Conservation (phyloP, 2,797 vertebrate species). For the Sebastes cheni region DNA sequence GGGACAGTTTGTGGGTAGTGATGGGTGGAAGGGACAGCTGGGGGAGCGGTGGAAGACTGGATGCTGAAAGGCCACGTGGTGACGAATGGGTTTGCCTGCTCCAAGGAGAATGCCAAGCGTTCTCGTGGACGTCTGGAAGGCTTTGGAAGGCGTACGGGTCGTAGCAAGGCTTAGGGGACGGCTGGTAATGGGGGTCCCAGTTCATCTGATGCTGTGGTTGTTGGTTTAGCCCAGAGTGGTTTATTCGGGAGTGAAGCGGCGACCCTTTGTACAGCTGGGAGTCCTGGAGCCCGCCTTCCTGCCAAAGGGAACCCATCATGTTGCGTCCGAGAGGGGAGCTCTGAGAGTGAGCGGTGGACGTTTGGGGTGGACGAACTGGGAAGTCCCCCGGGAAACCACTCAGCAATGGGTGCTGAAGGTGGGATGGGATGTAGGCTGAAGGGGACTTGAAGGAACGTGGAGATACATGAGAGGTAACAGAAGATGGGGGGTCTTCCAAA, state of each 20-base stretch:
- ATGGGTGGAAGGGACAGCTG: conserved; percentile 40
- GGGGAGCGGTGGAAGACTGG: conserved; percentile 15
- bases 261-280: conserved; percentile 85
- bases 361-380: conserved; percentile 64
- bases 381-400: conserved; percentile 84
- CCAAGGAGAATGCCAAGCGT: conserved; percentile 85
- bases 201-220: conserved; percentile 74
- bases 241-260: conserved; percentile 83
- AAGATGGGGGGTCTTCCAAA: conserved; percentile 83
- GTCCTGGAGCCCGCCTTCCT: conserved; percentile 85
- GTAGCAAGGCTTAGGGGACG: conserved; percentile 85
- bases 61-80: conserved; percentile 28
- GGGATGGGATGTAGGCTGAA: conserved; percentile 80
- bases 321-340: conserved; percentile 76
- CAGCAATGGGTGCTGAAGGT: conserved; percentile 80
- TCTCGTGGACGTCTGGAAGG: conserved; percentile 85
- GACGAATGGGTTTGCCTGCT: conserved; percentile 43
- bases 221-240: conserved; percentile 74
- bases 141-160: conserved; percentile 89
- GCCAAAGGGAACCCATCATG: conserved; percentile 79
- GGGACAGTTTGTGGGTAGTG: conserved; percentile 16
- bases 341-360: conserved; percentile 67
- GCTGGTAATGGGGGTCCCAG: conserved; percentile 88
- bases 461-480: conserved; percentile 66
- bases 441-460: conserved; percentile 78